Base-by-base conservation (phyloP, 2,113 vertebrate genomes). In the Malaclemys terrapin region DNA sequence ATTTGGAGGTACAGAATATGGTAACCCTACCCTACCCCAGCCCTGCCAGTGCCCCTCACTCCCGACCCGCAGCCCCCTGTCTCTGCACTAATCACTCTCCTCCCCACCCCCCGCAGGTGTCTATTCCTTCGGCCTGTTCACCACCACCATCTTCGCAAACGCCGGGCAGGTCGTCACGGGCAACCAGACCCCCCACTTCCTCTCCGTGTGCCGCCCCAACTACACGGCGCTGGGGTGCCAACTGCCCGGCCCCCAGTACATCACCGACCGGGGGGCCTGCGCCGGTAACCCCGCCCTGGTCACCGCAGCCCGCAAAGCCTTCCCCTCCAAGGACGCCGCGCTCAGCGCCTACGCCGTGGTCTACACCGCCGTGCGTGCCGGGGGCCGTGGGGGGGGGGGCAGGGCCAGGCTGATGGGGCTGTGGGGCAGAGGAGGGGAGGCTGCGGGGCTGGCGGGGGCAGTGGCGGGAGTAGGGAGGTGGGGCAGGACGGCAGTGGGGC, bases 101-200 rank as follows among this genome's bases (percentile, higher is more conserved):
- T 49, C 27, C 22, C 45, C 49, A 12, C 49, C 49, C 31, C 31
- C 29, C 49, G 38, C 91, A 99, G 99, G 99, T 17, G 99, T 99
- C 62, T 99, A 99, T 54, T 98, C 99, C 38, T 99, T 99, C 6
- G 99, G 99, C 85, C 98, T 99, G 38, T 99, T 99, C 96, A 98
- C 99, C 89, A 99, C 99, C 13, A 98, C 98, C 94, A 99, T 99
- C 97, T 99, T 99, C 29, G 99, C 98, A 89, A 99, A 99, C 22
- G 99, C 99, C 0, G 99, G 99, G n/a, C 99, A 99, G 97, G 99
- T 99, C 84, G 99, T 99, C 91, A 99, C 99, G 0, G 99, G 99
- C 57, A 99, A 99, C 97, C 99, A 99, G 92, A 98, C 99, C 4
- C 99, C 99, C 5, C 99, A 99, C 96, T 99, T 99, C 97, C 98